phyloP scores from a whole-genome alignment of 2,888 invertebrate species.

The Thyatira batis region DNA sequence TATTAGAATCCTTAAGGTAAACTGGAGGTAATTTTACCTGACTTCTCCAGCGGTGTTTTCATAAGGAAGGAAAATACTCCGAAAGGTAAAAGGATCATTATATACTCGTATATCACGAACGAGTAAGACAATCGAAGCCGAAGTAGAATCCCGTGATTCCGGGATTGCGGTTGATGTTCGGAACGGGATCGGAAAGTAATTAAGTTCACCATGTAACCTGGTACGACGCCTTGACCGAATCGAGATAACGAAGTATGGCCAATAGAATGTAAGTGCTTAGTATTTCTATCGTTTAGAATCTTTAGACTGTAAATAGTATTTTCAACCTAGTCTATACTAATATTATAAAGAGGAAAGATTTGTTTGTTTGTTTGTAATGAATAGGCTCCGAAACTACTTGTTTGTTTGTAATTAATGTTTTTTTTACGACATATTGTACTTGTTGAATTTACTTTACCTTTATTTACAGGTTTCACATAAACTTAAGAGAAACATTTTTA shows the following conservation, averaged over 20 bases:
- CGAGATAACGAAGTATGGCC: not conserved
- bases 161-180: slow-evolving; percentile 16
- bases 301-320: too few relatives aligned
- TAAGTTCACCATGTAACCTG: slow-evolving; percentile 30
- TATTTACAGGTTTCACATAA: too few relatives aligned
- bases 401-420: too few relatives aligned
- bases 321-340: too few relatives aligned
- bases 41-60: not conserved
- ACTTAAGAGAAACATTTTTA: too few relatives aligned
- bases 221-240: slow-evolving; percentile 8
- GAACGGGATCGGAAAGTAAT: slow-evolving; percentile 38
- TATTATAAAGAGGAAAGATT: too few relatives aligned
- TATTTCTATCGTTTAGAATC: too few relatives aligned
- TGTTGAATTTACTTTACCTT: too few relatives aligned
- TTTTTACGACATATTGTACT: too few relatives aligned
- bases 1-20: not conserved
- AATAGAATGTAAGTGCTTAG: too few relatives aligned
- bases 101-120: slow-evolving; percentile 30
- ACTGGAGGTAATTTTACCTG: not conserved
- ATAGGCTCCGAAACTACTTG: too few relatives aligned
- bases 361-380: too few relatives aligned
- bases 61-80: not conserved
- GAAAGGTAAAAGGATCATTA: slow-evolving; percentile 27
- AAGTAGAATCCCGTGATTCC: slow-evolving; percentile 18
- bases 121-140: slow-evolving; percentile 29